These are phyloP conservation scores for Axea sp. DNA, from an alignment of 2,888 invertebrate species.

Conservation along the genomic window DNA sequence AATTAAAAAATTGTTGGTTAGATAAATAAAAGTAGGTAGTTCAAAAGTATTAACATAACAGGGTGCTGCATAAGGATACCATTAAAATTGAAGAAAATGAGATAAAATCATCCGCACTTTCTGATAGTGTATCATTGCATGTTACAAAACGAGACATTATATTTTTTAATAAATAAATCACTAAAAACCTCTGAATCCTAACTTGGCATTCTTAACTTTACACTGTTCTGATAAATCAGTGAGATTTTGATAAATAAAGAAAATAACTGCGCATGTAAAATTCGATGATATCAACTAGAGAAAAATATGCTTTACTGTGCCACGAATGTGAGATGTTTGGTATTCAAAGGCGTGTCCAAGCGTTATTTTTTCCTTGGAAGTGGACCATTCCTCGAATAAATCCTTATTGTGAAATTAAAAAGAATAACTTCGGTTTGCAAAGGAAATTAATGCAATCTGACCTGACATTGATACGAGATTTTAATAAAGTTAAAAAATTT, in stretches of 20 bases:
- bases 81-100: slow-evolving; percentile 9
- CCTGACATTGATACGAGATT: slow-evolving; percentile 24
- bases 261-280: slow-evolving; percentile 7
- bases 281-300: slow-evolving; percentile 12
- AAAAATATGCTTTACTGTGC: slow-evolving; percentile 15
- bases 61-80: slow-evolving; percentile 2
- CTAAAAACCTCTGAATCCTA: slow-evolving; percentile 7
- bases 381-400: slow-evolving; percentile 14
- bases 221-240: neutral
- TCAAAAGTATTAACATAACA: slow-evolving; percentile 19
- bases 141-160: slow-evolving; percentile 7
- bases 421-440: slow-evolving; percentile 28
- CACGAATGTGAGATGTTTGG: slow-evolving; percentile 16
- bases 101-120: slow-evolving; percentile 16
- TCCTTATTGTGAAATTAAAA: slow-evolving; percentile 33
- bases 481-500: slow-evolving; percentile 26
- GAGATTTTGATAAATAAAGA: neutral
- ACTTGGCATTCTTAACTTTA: slow-evolving; percentile 12
- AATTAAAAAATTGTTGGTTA: slow-evolving; percentile 16
- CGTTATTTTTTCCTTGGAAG: slow-evolving; percentile 23
- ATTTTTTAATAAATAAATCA: slow-evolving; percentile 19
- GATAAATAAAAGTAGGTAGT: slow-evolving; percentile 27
- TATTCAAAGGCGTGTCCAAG: slow-evolving; percentile 25
- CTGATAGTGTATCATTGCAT: slow-evolving; percentile 12
- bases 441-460: slow-evolving; percentile 27